Evolutionary conservation across 2,888 invertebrate species (phyloP).

Genomic region (Drosophila macrothrix): DNA sequence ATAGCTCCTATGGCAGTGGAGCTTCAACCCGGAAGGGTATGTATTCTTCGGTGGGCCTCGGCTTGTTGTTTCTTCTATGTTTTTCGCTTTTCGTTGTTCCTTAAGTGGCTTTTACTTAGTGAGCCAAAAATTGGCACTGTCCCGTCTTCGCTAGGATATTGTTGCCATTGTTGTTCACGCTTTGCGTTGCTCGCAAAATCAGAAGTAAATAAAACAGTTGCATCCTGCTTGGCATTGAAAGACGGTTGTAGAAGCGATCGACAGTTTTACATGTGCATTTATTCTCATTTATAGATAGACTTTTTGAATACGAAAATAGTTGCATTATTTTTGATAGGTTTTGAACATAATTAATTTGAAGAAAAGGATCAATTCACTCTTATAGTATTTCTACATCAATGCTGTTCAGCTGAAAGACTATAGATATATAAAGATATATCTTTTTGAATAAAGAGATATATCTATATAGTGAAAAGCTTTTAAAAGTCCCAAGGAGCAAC

Average conservation of each 20-base stretch:
- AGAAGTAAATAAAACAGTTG: neutral
- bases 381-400: neutral
- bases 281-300: neutral
- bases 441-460: neutral
- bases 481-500: neutral
- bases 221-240: neutral
- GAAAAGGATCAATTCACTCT: neutral
- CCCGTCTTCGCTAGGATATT: constrained; percentile 6
- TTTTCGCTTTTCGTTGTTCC: constrained; percentile 22
- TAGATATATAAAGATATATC: too few relatives aligned
- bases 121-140: constrained; percentile 26
- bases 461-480: neutral
- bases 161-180: neutral
- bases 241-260: neutral
- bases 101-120: constrained; percentile 57
- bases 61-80: neutral
- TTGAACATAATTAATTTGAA: neutral
- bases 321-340: neutral
- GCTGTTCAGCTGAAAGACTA: neutral
- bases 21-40: neutral
- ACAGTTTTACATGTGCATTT: neutral
- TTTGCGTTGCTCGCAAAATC: neutral
- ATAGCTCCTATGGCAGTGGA: neutral
- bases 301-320: neutral
- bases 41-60: neutral